Evolutionary conservation across 64 coral and sea anemone species (phyloP).

Genomic region (Montipora cactus): DNA sequence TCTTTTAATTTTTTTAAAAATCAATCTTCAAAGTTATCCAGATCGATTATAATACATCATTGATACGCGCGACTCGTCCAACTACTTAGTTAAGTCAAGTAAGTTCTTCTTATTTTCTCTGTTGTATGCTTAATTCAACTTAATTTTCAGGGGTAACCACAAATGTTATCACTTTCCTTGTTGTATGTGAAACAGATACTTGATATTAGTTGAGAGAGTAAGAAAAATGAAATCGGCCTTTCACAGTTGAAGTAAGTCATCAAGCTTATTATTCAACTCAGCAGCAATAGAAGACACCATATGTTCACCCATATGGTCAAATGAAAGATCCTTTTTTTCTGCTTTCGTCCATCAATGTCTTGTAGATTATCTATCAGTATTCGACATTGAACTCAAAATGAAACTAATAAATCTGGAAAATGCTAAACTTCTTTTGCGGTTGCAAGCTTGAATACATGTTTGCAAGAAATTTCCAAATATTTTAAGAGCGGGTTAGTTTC

Average conservation of each 20-base stretch:
- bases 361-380: background rate
- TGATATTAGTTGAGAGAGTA: background rate
- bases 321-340: background rate
- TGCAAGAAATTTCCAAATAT: background rate
- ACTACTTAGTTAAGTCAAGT: too few species aligned
- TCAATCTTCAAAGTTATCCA: background rate
- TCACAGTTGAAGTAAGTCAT: background rate
- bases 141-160: background rate
- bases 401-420: background rate
- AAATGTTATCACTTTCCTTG: background rate
- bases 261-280: background rate
- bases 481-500: background rate
- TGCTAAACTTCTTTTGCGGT: background rate
- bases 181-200: background rate
- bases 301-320: conserved; percentile 14
- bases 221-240: background rate
- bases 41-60: background rate
- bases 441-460: background rate
- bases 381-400: background rate
- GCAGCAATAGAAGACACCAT: background rate
- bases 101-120: too few species aligned
- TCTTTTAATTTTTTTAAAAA: background rate
- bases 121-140: background rate
- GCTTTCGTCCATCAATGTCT: background rate
- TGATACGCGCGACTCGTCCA: background rate